phyloP scores from a whole-genome alignment of 2,888 invertebrate species.

The Petrolisthes cinctipes region DNA sequence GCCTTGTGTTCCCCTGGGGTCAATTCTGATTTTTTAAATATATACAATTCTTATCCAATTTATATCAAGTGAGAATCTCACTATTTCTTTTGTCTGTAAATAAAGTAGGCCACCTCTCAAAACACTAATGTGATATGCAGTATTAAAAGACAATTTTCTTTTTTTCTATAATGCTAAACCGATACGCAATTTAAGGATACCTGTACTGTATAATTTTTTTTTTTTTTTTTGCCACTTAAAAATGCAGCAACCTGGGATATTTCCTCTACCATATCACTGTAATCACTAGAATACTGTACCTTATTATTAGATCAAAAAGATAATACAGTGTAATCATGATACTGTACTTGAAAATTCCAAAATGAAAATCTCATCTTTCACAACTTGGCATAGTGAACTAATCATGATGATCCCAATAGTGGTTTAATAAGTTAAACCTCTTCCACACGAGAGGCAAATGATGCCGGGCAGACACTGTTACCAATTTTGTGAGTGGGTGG shows the following conservation, averaged over 20 bases:
- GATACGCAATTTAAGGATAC: too few species aligned
- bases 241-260: too few species aligned
- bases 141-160: background rate
- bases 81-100: background rate
- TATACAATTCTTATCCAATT: background rate
- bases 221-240: too few species aligned
- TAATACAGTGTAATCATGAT: background rate
- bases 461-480: too few species aligned
- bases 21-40: background rate
- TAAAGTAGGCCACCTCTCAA: background rate
- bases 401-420: slow-evolving; percentile 9
- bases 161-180: too few species aligned
- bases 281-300: background rate
- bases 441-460: background rate
- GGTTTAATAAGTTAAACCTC: background rate
- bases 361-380: slow-evolving; percentile 6
- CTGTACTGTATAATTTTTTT: background rate
- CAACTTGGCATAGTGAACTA: slow-evolving; percentile 25
- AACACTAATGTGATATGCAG: slow-evolving; percentile 6
- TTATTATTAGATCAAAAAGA: background rate
- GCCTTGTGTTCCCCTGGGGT: too few species aligned
- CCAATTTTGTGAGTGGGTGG: background rate
- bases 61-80: background rate
- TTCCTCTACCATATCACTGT: too few species aligned
- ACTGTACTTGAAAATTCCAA: slow-evolving; percentile 8